These are phyloP conservation scores for Drosophila subsilvestris DNA, from an alignment of 2,888 invertebrate species.

Conservation along the genomic window DNA sequence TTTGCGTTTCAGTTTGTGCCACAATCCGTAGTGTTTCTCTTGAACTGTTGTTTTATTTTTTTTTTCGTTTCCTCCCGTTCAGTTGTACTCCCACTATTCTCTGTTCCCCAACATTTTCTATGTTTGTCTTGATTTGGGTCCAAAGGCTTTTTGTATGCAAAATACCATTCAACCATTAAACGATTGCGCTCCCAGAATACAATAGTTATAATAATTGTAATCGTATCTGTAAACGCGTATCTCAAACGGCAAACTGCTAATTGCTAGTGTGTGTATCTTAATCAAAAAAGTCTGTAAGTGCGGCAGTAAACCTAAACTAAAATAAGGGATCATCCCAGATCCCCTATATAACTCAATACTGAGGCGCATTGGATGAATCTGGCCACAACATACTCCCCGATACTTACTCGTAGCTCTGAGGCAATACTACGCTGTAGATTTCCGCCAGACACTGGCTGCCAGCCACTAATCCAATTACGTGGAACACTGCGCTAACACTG, in stretches of 20 bases:
- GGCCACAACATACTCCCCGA: constrained; percentile 46
- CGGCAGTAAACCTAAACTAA: constrained; percentile 47
- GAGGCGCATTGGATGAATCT: constrained; percentile 69
- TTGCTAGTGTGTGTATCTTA: constrained; percentile 81
- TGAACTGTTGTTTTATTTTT: constrained; percentile 11
- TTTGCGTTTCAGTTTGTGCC: constrained; percentile 43
- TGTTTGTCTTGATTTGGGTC: constrained; percentile 54
- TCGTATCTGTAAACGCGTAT: constrained; percentile 36
- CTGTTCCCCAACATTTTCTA: constrained; percentile 42
- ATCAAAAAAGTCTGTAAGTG: constrained; percentile 78
- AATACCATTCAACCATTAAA: constrained; percentile 66
- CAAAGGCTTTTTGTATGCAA: constrained; percentile 81
- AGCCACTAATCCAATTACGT: constrained; percentile 68
- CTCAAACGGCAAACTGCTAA: constrained; percentile 35
- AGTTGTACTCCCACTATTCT: constrained; percentile 39
- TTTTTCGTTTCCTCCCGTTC: constrained; percentile 27
- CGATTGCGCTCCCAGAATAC: constrained; percentile 54
- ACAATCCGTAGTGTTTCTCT: constrained; percentile 62
- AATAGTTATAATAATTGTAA: constrained; percentile 33
- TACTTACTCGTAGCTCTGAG: constrained; percentile 16
- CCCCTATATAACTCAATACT: constrained; percentile 37
- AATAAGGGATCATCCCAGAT: constrained; percentile 37
- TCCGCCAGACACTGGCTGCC: constrained; percentile 30
- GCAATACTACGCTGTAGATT: constrained; percentile 26
- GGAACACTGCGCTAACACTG: constrained; percentile 20